These are phyloP conservation scores for Agriopis aurantiaria DNA, from an alignment of 2,888 invertebrate genomes.

Conservation along the genomic window DNA sequence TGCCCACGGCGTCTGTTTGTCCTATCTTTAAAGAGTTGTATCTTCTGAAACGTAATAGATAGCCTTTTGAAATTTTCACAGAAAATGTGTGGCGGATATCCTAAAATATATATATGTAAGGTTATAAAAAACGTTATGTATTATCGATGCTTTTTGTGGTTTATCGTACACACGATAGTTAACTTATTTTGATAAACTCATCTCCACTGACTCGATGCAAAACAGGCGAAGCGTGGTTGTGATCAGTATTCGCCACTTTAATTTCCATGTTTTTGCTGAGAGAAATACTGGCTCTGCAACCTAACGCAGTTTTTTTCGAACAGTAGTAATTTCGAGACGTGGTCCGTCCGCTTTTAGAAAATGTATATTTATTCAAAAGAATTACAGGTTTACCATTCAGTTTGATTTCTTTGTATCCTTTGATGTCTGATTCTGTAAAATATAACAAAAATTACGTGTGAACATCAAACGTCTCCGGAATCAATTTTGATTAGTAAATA, in stretches of 20 bases:
- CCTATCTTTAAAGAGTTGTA: too few species aligned
- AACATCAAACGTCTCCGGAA: too few species aligned
- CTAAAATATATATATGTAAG: too few species aligned
- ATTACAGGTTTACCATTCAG: conserved; percentile 40
- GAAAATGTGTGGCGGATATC: too few species aligned
- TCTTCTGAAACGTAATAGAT: too few species aligned
- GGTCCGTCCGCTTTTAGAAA: conserved; percentile 35
- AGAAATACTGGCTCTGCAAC: conserved; percentile 45
- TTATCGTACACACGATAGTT: background rate
- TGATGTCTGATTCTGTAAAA: conserved; percentile 1
- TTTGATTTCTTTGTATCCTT: conserved; percentile 29
- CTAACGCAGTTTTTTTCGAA: conserved; percentile 37
- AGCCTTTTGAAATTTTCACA: too few species aligned
- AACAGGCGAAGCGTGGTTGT: conserved; percentile 38
- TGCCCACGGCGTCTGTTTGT: too few species aligned
- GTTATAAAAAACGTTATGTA: too few species aligned
- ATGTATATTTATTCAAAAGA: conserved; percentile 43
- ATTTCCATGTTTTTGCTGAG: conserved; percentile 34
- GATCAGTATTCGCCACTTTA: conserved; percentile 10
- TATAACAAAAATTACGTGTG: background rate
- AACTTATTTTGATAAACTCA: background rate
- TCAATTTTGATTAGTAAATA: too few species aligned
- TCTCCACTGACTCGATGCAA: background rate
- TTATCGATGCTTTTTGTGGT: too few species aligned
- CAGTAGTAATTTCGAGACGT: conserved; percentile 40